Evolutionary conservation across 1,140 invertebrate species (phyloP), one percentile per base, ranked within the genome.

Genomic region (Drosophila tristis): DNA sequence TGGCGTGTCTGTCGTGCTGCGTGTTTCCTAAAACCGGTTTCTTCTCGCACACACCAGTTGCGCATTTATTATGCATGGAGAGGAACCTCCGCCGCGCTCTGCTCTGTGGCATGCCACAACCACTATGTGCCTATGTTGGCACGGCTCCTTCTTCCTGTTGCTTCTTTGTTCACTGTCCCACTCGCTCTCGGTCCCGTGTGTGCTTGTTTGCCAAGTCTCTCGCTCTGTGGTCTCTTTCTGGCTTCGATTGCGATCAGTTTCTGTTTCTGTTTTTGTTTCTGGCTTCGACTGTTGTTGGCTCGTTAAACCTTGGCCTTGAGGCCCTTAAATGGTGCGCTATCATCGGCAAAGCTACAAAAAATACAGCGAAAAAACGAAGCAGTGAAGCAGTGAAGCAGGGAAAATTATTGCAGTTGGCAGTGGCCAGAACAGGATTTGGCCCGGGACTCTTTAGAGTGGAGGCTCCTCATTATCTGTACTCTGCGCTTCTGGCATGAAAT

Each of bases 261-360:
- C 51, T 62, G 67, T 63, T 73, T 62, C 45, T 76, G 63, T 67
- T 73, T 76, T 68, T 76, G 72, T 68, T 51, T 68, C 67, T n/a
- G 64, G 26, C 16, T 31, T 13, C 43, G 48, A n/a, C 51, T 54
- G 35, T 54, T 20, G 25, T 35, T 42, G 44, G 65, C 75, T 78
- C 50, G 73, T 75, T 77, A 91, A 91, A 91, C 89, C 89, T 91
- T 91, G 89, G 89, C 89, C 89, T 91, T 91, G 89, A 91, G 78
- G 89, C 89, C 89, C 89, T 91, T 91, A 91, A 91, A 91, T 90
- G 78, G 80, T 35, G 64, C 57, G 63, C 68, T 80, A 78, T 67
- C 66, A 58, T 64, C 43, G 23, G 67, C 67, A 73, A 63, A 48
- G 42, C 55, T 5, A 39, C 53, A 54, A 56, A 29, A 26, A 48